Evolutionary conservation across 2,797 vertebrate genomes (phyloP).

Genomic region (Darevskia nairensis): DNA sequence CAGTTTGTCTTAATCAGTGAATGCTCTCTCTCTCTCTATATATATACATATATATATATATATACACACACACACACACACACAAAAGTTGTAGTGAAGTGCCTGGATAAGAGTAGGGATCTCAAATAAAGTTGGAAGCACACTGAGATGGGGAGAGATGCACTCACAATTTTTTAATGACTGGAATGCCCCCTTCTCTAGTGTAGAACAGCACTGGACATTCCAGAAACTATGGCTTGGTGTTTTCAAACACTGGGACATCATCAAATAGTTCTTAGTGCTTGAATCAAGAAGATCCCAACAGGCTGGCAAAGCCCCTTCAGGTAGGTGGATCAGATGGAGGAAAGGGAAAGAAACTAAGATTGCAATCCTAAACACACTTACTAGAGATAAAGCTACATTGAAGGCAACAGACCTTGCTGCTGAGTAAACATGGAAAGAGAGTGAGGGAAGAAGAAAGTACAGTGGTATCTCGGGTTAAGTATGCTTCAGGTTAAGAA

Average conservation of each 20-base stretch:
- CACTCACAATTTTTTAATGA: not conserved
- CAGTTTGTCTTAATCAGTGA: not conserved
- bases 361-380: not conserved
- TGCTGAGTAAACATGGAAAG: too few species aligned
- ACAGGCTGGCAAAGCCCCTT: not conserved
- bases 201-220: not conserved
- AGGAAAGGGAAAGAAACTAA: not conserved
- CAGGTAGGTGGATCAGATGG: not conserved
- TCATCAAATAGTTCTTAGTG: not conserved
- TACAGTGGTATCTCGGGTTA: too few species aligned
- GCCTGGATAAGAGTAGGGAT: not conserved
- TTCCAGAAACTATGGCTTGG: not conserved
- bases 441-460: too few species aligned
- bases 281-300: not conserved
- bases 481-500: too few species aligned
- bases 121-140: not conserved
- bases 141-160: not conserved
- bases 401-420: too few species aligned
- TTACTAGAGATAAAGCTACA: not conserved
- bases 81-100: not conserved
- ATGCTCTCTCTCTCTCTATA: not conserved
- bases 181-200: not conserved
- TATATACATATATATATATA: too few species aligned
- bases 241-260: too few species aligned
- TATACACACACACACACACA: not conserved